Percentiles rank a stretch among this genome's conserved stretches.
Evolutionary conservation across 2,888 invertebrate species (phyloP).

Genomic region (Chrysolina americana): DNA sequence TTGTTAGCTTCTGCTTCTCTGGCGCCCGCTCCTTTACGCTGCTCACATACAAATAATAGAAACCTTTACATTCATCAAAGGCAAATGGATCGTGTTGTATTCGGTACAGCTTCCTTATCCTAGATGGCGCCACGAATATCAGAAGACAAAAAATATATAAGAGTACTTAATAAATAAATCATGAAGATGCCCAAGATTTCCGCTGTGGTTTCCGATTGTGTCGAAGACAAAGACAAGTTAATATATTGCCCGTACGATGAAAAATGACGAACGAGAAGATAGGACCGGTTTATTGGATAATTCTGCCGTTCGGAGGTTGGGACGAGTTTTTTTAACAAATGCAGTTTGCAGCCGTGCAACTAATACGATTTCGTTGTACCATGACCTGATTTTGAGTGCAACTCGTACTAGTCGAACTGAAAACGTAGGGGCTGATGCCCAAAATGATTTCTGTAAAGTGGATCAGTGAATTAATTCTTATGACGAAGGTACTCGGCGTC

Average conservation of each 20-base stretch:
- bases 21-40: too few species aligned
- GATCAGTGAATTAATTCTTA: conserved; percentile 34
- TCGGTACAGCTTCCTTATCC: neutral
- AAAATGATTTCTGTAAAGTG: conserved; percentile 48
- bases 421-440: conserved; percentile 60
- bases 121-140: neutral
- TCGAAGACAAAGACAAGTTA: conserved; percentile 60
- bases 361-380: conserved; percentile 69
- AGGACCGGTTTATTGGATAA: conserved; percentile 67
- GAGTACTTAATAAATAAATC: neutral
- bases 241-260: conserved; percentile 59
- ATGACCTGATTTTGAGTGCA: conserved; percentile 69
- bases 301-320: conserved; percentile 67
- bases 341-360: conserved; percentile 67
- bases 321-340: conserved; percentile 68
- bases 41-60: too few species aligned
- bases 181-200: conserved; percentile 45
- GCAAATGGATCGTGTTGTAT: neutral
- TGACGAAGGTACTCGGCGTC: conserved; percentile 51
- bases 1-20: too few species aligned
- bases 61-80: too few species aligned
- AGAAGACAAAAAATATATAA: too few species aligned
- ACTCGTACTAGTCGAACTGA: conserved; percentile 63
- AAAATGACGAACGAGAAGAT: conserved; percentile 66
- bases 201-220: conserved; percentile 52